Evolutionary conservation across 2,113 vertebrate genomes (phyloP).

Genomic region (Caracal caracal): DNA sequence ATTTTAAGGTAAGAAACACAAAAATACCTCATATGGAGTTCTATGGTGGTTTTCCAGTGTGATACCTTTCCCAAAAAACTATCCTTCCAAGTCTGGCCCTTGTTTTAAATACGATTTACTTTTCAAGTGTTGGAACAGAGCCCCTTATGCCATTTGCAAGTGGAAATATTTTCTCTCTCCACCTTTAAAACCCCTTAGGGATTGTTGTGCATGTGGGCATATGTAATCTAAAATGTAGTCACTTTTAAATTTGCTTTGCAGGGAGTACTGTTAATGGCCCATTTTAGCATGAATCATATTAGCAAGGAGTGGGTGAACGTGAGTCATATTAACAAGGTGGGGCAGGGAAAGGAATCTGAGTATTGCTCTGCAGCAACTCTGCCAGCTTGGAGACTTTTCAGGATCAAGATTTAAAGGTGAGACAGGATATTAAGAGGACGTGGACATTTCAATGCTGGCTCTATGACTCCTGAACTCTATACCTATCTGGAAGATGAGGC

Average conservation of each 20-base stretch:
- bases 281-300: slow-evolving; percentile 50
- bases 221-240: slow-evolving; percentile 60
- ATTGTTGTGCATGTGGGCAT: background rate
- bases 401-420: background rate
- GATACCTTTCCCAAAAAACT: slow-evolving; percentile 27
- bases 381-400: background rate
- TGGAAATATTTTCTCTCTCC: slow-evolving; percentile 71
- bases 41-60: slow-evolving; percentile 35
- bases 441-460: background rate
- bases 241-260: slow-evolving; percentile 55
- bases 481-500: background rate
- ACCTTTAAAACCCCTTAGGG: slow-evolving; percentile 70
- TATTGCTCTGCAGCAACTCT: background rate
- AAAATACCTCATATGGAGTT: slow-evolving; percentile 36
- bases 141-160: slow-evolving; percentile 65
- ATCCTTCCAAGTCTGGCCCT: slow-evolving; percentile 58
- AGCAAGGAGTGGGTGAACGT: background rate
- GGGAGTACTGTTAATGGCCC: slow-evolving; percentile 43
- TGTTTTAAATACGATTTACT: slow-evolving; percentile 65
- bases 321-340: background rate
- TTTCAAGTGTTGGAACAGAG: slow-evolving; percentile 70
- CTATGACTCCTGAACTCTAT: background rate
- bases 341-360: background rate
- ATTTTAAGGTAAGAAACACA: slow-evolving; percentile 49
- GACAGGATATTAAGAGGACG: background rate